Conservation (phyloP, 2,113 vertebrate species). For the Aegithalos caudatus region DNA sequence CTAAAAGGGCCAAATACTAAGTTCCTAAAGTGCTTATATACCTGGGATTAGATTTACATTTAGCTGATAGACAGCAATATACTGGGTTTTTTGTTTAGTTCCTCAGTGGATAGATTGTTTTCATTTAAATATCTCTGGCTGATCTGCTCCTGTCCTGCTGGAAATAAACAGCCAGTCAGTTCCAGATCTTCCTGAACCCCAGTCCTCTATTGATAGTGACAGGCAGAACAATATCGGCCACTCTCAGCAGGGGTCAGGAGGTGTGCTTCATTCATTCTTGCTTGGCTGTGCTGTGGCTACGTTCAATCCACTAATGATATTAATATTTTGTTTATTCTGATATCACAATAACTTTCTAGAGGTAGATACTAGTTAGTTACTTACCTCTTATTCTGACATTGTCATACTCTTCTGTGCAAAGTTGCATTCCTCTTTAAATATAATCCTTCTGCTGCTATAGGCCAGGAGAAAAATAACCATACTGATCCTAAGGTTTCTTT, state of each 20-base stretch:
- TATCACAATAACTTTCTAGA: not conserved
- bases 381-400: not conserved
- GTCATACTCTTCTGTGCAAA: not conserved
- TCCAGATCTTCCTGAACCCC: not conserved
- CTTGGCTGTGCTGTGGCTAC: not conserved
- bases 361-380: not conserved
- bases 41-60: not conserved
- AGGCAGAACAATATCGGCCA: accelerated
- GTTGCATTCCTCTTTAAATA: not conserved
- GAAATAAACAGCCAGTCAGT: not conserved
- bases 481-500: not conserved
- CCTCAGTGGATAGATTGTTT: not conserved
- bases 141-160: not conserved
- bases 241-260: accelerated
- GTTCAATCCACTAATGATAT: not conserved
- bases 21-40: not conserved
- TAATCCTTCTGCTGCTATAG: not conserved
- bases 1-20: not conserved
- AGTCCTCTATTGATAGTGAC: not conserved
- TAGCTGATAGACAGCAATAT: not conserved
- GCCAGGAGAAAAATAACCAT: not conserved
- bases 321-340: not conserved
- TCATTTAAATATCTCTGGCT: not conserved
- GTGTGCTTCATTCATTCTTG: not conserved
- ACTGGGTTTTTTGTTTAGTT: not conserved